phyloP scores from a whole-genome alignment of 2,888 invertebrate species.

The Himalopsyche tibetana region DNA sequence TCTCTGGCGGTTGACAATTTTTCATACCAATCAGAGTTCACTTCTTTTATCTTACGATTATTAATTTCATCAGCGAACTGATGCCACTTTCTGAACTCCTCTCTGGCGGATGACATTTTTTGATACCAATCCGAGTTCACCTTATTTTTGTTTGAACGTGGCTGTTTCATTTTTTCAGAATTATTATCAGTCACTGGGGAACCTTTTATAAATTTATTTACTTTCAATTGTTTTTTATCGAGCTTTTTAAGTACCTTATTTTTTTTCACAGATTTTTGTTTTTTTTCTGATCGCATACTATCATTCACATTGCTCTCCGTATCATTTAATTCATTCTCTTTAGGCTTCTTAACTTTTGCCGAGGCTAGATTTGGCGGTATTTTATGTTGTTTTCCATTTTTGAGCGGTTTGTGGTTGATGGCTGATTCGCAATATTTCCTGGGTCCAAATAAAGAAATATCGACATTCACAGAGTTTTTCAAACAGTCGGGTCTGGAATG shows the following conservation, averaged over 20 bases:
- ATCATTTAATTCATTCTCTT: background rate
- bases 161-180: background rate
- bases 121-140: constrained; percentile 70
- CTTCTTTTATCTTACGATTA: constrained; percentile 69
- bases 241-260: background rate
- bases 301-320: background rate
- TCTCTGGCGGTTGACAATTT: constrained; percentile 71
- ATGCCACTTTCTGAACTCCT: constrained; percentile 70
- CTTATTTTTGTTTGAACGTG: constrained; percentile 45
- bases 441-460: constrained; percentile 46
- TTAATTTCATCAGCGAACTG: constrained; percentile 70
- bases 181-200: background rate
- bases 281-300: background rate
- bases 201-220: background rate
- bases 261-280: background rate
- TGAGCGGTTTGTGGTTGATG: no score
- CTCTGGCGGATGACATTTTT: constrained; percentile 70
- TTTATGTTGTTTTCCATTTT: background rate
- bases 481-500: background rate
- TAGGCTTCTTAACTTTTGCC: background rate
- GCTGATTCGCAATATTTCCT: constrained; percentile 45
- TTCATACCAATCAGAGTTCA: constrained; percentile 70
- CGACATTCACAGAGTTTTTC: background rate
- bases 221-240: constrained; percentile 34
- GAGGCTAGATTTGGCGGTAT: background rate